Evolutionary conservation across 2,113 vertebrate species (phyloP), one percentile per base, ranked within the genome.

Genomic region (Hippocampus guttulatus): DNA sequence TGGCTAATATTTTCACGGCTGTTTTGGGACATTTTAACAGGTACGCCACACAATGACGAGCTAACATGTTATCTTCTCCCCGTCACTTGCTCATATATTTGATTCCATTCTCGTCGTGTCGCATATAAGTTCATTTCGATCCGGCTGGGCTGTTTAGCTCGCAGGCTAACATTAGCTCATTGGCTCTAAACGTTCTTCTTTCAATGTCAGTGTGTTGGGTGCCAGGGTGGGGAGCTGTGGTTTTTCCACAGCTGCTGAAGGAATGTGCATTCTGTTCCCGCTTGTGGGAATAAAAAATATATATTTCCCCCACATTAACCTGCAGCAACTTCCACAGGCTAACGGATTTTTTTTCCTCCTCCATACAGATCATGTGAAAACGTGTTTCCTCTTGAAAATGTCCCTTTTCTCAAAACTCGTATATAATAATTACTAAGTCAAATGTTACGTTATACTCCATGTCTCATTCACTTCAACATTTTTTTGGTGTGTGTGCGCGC

Each of bases 21-120:
- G 20, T 52, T 55, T 80, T 73, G 84, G 83, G n/a, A 40, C 70
- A 21, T 45, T 67, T 80, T 51, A 91, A 88, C 91, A 92, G 91
- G 91, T 90, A 25, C 65, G 81, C 25, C 0, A 1, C 0, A 8
- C 1, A 15, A 1, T 47, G 3, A 2, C 14, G 5, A 1, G 0
- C 5, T 0, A 3, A 7, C 2, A 12, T 1, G 38, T 0, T 0
- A 2, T 0, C 1, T 12, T 38, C 52, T 55, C 0, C 8, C 2
- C 2, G 1, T 14, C 2, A 21, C 3, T 1, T 4, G 0, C 11
- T 15, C 2, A 1, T 1, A 16, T 0, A 3, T 8, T 5, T 16
- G 15, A 51, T 51, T 2, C 25, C 49, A 6, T 5, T 0, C n/a
- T 9, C 1, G 25, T 52, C 4, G 49, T 60, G 38, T 54, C 0